Percentiles rank a stretch among this genome's conserved stretches.
These are phyloP conservation scores for Erpetoichthys calabaricus DNA, from an alignment of 2,797 vertebrate species.

Conservation along the genomic window DNA sequence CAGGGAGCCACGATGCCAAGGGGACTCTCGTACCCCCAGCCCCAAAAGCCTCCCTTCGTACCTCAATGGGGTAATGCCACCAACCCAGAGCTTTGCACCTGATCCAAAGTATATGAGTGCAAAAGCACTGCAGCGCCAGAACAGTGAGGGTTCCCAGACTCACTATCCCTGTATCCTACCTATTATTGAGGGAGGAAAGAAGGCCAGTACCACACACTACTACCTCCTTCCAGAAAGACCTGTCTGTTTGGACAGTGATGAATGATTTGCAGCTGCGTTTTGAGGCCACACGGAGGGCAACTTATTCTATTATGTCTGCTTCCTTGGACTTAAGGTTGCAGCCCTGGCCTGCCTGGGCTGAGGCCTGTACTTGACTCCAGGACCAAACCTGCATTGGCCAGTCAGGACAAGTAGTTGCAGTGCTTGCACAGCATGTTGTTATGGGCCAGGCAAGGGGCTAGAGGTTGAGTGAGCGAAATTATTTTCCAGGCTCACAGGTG, in stretches of 20 bases:
- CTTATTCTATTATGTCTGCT: slow-evolving; percentile 9
- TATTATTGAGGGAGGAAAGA: slow-evolving; percentile 76
- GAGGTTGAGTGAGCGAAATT: too few relatives aligned
- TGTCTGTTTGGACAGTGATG: slow-evolving; percentile 52
- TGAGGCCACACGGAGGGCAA: too few relatives aligned
- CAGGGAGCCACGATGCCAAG: slow-evolving; percentile 64
- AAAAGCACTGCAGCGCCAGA: slow-evolving; percentile 77
- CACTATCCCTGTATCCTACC: slow-evolving; percentile 74
- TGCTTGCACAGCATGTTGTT: slow-evolving; percentile 64
- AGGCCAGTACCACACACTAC: slow-evolving; percentile 85
- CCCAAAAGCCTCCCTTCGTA: slow-evolving; percentile 86
- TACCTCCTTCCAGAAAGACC: slow-evolving; percentile 78
- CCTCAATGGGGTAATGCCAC: slow-evolving; percentile 86
- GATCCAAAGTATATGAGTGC: slow-evolving; percentile 86
- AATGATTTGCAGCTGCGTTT: background rate
- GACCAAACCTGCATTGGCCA: slow-evolving; percentile 27
- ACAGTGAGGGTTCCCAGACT: slow-evolving; percentile 71
- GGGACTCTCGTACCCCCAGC: slow-evolving; percentile 74
- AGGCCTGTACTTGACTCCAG: slow-evolving; percentile 30
- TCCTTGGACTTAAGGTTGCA: slow-evolving; percentile 27
- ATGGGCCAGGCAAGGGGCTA: slow-evolving; percentile 11
- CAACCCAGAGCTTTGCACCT: slow-evolving; percentile 92
- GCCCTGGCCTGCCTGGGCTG: slow-evolving; percentile 23
- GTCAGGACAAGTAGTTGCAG: slow-evolving; percentile 51
- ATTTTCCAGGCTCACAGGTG: too few relatives aligned